Base-by-base conservation (phyloP, 2,888 invertebrate genomes). In the Tipula helvola region DNA sequence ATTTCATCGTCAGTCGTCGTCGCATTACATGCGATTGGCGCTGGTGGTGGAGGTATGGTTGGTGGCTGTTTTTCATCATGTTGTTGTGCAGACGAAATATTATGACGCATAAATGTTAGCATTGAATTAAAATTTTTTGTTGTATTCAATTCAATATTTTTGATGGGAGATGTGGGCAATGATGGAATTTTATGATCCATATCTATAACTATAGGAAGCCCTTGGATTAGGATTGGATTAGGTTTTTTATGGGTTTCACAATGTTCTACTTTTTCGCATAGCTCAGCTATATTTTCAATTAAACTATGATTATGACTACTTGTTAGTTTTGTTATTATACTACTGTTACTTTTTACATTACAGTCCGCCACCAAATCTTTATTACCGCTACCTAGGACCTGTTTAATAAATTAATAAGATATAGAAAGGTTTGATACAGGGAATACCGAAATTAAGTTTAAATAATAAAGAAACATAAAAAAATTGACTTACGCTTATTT, bases 401-500 rank as follows among this genome's bases (percentile, higher is more conserved):
- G 84, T 84, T 84, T n/a, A 71, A 71, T 71, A 71, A 71, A 71
- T 71, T 71, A 71, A 71, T 71, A 28, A 71, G 3, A 87, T 16
- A 84, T 71, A 28, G 71, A 71, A 71, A 52, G 52, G 16, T n/a
- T 52, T 52, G 7, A 12, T 28, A 71, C 28, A 71, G 71, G 71
- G 71, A 71, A 28, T 28, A 71, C 71, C 71, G 71, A 71, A 71
- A 71, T 71, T 71, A 7, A 7, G 4, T 36, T 18, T 41, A 85
- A 39, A 28, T 28, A 39, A 39, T 16, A 16, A 44, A 52, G 16
- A 52, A 52, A 39, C 16, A 52, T 16, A 52, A 39, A 13, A 39
- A 42, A 42, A 39, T 39, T 52, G n/a, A 84, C 88, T 88, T 88
- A 88, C 88, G 86, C 88, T 88, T 86, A 87, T 86, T 39, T 88